These are phyloP conservation scores for Oenanthe oenanthe DNA, from an alignment of 2,113 vertebrate species.

Conservation along the genomic window DNA sequence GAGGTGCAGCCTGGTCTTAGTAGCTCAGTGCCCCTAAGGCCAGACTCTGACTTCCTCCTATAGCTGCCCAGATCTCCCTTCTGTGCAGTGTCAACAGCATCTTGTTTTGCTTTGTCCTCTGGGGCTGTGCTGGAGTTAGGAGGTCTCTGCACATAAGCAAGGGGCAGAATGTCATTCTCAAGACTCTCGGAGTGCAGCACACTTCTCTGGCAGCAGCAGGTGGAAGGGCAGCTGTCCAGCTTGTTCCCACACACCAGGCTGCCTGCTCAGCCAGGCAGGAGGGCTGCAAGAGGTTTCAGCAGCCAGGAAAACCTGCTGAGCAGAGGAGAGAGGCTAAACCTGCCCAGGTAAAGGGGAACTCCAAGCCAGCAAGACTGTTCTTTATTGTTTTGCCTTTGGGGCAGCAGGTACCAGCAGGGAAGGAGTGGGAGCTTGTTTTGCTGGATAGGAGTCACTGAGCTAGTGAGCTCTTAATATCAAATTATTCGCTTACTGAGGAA, in stretches of 20 bases:
- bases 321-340: not conserved
- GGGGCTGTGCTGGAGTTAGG: not conserved
- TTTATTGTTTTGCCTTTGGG: not conserved
- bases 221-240: not conserved
- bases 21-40: not conserved
- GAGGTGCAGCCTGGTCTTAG: not conserved
- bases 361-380: rapidly evolving
- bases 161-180: rapidly evolving
- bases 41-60: too few species aligned
- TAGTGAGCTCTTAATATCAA: not conserved
- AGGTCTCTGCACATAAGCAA: not conserved
- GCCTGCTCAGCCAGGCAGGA: not conserved
- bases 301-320: not conserved
- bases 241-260: rapidly evolving
- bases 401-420: not conserved
- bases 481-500: not conserved
- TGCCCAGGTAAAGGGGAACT: not conserved
- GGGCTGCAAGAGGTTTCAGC: not conserved
- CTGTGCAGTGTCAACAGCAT: rapidly evolving
- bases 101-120: not conserved
- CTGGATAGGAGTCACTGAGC: not conserved
- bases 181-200: not conserved
- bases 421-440: not conserved
- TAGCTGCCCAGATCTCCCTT: not conserved
- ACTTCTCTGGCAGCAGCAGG: not conserved